Evolutionary conservation across 2,888 invertebrate species (phyloP), one percentile per base, ranked within the genome.

Genomic region (Ernsta delagoae): DNA sequence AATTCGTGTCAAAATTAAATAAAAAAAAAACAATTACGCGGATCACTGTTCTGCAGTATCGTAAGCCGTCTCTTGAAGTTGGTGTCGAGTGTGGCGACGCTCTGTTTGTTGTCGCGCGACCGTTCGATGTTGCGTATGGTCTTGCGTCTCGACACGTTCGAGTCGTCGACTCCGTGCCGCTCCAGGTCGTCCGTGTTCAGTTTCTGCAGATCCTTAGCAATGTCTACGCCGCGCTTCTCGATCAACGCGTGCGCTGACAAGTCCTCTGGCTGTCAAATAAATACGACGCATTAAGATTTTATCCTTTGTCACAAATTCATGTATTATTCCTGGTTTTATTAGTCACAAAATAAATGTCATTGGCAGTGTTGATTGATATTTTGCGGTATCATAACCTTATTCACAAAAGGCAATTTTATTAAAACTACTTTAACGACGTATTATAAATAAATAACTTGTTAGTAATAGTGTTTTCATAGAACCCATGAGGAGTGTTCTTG

Each of bases 21-120:
- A 24, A 24, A 24, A 24, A 24, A 24, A 36, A 36, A 36, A 36
- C 34, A 71, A 66, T 50, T 72, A 91, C 92, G 83, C 63, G 94
- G 87, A 78, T 95, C 95, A 77, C 96, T 96, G 60, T 96, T 96
- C 74, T 96, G 96, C 80, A 97, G 91, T 81, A 96, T 96, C 68
- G 97, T 96, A 84, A 98, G 97, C 48, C 98, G 94, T 77, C 98
- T 97, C 81, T 98, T 97, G 89, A 99, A 99, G 24, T 98, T 99
- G 24, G 98, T 98, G 85, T 99, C 99, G 65, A 99, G 92, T 1
- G 98, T 99, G 73, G 97, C 96, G 73, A 97, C 97, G 75, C 96
- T 97, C 48, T 97, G 95, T 70, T 97, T 96, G 76, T 96, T 96
- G 78, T 97, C 96, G 5, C 97, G 95, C 7, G 97, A 96, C 74